phyloP scores from a whole-genome alignment of 2,113 vertebrate species.

The Eira barbara region DNA sequence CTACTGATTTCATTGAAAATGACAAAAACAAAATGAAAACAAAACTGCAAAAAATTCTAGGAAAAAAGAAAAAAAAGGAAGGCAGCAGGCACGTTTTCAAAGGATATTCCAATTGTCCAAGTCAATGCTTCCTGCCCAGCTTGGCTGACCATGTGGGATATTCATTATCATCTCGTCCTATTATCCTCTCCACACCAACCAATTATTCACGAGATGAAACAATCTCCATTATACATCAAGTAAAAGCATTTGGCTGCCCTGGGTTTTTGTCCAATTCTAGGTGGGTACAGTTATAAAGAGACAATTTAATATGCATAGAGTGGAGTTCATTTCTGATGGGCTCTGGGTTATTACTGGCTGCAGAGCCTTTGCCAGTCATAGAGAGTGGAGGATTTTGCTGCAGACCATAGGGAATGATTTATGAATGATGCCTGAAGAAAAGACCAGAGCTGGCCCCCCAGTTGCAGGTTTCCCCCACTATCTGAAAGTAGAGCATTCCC shows the following conservation, averaged over 20 bases:
- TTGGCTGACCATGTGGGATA: background rate
- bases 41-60: background rate
- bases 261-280: constrained; percentile 9
- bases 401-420: constrained; percentile 62
- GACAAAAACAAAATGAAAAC: background rate
- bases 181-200: background rate
- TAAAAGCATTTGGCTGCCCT: background rate
- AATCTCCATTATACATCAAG: background rate
- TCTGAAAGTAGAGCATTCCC: background rate
- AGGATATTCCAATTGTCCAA: background rate
- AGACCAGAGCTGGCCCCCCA: constrained; percentile 34
- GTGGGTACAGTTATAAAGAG: background rate
- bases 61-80: background rate
- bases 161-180: background rate
- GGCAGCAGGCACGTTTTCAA: background rate
- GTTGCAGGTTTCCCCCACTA: constrained; percentile 18
- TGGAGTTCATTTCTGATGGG: background rate
- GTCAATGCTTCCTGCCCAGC: background rate
- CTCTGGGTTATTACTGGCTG: background rate
- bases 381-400: constrained; percentile 26
- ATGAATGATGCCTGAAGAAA: constrained; percentile 36
- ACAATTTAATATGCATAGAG: background rate
- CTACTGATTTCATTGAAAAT: background rate
- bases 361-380: background rate
- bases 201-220: background rate